Evolutionary conservation across 2,113 vertebrate genomes (phyloP), one percentile per base, ranked within the genome.

Genomic region (Chelonoidis abingdonii): DNA sequence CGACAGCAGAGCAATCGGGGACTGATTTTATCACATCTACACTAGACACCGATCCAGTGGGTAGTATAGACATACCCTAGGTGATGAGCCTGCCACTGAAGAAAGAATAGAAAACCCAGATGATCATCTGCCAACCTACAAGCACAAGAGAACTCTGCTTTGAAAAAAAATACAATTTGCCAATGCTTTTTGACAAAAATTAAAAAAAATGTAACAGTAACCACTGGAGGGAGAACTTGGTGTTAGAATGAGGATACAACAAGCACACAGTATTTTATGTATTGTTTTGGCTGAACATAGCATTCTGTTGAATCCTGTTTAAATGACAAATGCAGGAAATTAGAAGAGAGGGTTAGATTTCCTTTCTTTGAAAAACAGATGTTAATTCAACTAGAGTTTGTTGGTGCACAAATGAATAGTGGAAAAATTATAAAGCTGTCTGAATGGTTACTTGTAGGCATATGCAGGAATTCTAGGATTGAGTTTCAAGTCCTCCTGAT

Each of bases 221-320:
- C 97, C 97, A 97, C 95, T 97, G 97, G 97, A 98, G 96, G 91
- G 96, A 97, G 84, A 96, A 94, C 93, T 96, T 97, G 92, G 80
- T 95, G 92, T 89, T 94, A 93, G 50, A 98, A 97, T 94, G 93
- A 96, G 81, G 87, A 96, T 89, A 89, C 96, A 98, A 93, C 13
- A 96, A 97, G 90, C 83, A 94, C 82, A 89, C 76, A 78, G 91
- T 78, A 84, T 78, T 88, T 94, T 94, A 93, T 76, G 78, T 69
- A 44, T 24, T 94, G 92, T 91, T 95, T 96, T 97, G 85, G 89
- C 69, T 91, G 93, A 97, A 94, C 79, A 88, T 16, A 94, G 92
- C 50, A 95, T 93, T 96, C 95, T 94, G 84, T 88, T 82, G 72
- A 98, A 97, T 76, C 86, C 24, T 97, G 87, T 88, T 97, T 97